Percentiles rank a stretch among this genome's conserved stretches.
Conservation (phyloP, 2,797 vertebrate genomes). For the Lepilemur septentrionalis region DNA sequence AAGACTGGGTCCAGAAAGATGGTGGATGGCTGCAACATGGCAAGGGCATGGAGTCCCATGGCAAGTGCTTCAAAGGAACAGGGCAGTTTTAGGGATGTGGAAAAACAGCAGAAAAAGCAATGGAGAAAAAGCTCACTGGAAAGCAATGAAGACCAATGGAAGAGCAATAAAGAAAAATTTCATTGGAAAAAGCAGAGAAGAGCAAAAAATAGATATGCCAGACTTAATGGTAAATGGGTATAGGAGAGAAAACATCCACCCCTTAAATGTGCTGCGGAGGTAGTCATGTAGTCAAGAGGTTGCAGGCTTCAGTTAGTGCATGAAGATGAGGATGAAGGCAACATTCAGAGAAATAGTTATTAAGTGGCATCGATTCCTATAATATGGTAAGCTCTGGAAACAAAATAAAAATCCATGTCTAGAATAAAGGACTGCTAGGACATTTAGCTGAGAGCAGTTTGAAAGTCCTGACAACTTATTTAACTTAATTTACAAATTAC, state of each 20-base stretch:
- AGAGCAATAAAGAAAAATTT: background rate
- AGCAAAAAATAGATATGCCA: background rate
- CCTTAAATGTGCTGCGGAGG: background rate
- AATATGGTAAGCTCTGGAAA: background rate
- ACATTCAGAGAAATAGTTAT: background rate
- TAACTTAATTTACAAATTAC: background rate
- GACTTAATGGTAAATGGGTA: background rate
- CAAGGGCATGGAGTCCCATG: no score
- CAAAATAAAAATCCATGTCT: background rate
- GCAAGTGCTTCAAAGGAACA: background rate
- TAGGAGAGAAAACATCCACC: background rate
- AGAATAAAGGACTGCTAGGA: background rate
- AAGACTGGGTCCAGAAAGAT: background rate
- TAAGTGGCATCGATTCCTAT: background rate
- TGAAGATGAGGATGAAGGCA: background rate
- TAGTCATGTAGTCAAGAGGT: background rate
- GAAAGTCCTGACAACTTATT: background rate
- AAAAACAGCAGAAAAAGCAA: background rate
- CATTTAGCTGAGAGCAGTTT: background rate
- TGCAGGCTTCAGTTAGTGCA: background rate
- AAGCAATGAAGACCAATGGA: background rate
- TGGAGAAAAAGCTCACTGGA: background rate
- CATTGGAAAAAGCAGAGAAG: background rate
- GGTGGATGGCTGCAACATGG: background rate
- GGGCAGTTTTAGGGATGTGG: background rate